Percentiles rank a stretch among this genome's conserved stretches.
Evolutionary conservation across 2,888 invertebrate species (phyloP).

Genomic region (Darwinula stevensoni): DNA sequence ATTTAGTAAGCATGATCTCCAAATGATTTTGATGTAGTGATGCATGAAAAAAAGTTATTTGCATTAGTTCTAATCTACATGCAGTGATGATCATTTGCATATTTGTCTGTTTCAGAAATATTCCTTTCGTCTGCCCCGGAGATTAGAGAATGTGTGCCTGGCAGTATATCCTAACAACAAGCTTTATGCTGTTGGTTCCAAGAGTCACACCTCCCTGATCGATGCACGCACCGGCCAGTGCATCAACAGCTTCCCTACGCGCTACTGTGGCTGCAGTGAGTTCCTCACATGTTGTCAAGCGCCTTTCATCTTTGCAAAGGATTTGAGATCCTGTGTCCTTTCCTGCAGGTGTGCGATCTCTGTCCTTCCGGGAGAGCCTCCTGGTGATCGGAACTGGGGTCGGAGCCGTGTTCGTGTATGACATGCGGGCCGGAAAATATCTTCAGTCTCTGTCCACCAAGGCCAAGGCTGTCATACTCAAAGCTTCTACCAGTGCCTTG

Average conservation of each 20-base stretch:
- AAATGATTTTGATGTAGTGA: too few relatives aligned
- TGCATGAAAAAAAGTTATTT: too few relatives aligned
- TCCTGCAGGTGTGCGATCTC: slow-evolving; percentile 46
- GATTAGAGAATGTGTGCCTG: slow-evolving; percentile 75
- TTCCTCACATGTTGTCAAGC: too few relatives aligned
- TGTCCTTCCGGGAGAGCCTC: slow-evolving; percentile 62
- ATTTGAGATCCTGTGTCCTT: too few relatives aligned
- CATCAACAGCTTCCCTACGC: slow-evolving; percentile 41
- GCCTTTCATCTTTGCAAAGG: too few relatives aligned
- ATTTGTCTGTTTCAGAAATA: too few relatives aligned
- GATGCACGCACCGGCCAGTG: slow-evolving; percentile 61
- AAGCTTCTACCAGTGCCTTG: too few relatives aligned
- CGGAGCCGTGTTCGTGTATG: slow-evolving; percentile 75
- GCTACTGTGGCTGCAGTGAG: slow-evolving; percentile 59
- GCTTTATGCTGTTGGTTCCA: slow-evolving; percentile 74
- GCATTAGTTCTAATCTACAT: too few relatives aligned
- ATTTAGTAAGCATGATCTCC: too few relatives aligned
- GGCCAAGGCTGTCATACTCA: too few relatives aligned
- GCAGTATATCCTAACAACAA: slow-evolving; percentile 47
- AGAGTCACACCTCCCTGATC: slow-evolving; percentile 61
- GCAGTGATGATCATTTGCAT: too few relatives aligned
- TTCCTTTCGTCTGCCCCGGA: slow-evolving; percentile 54
- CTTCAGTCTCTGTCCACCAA: too few relatives aligned
- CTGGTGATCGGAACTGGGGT: slow-evolving; percentile 78
- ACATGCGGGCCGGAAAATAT: slow-evolving; percentile 65